A percentile compares a stretch with the other conserved stretches of the same genome.
Conservation (phyloP, 1,140 invertebrate species). For the Mylabris phalerata region DNA sequence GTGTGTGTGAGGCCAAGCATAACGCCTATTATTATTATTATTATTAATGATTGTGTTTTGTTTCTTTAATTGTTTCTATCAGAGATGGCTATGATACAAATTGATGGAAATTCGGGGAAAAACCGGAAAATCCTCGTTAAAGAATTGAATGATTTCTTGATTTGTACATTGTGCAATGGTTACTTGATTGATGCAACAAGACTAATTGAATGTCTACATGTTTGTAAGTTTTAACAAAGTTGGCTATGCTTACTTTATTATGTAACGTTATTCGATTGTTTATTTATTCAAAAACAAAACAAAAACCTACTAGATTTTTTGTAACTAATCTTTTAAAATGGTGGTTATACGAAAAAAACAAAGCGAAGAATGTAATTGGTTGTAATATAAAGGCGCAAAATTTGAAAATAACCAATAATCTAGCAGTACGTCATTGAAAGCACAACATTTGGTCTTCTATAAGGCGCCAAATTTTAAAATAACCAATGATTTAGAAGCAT, state of each 20-base stretch:
- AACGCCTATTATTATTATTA: neutral
- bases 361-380: too few species aligned
- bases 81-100: constrained; percentile 16
- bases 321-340: neutral
- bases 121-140: constrained; percentile 32
- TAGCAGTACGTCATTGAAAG: too few species aligned
- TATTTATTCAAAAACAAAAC: neutral
- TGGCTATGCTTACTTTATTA: neutral
- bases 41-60: too few species aligned
- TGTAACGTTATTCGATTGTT: neutral
- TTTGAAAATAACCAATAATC: too few species aligned
- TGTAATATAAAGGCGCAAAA: too few species aligned
- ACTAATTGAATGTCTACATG: constrained; percentile 74
- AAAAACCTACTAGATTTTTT: neutral
- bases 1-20: constrained; percentile 3
- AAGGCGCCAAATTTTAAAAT: neutral
- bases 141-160: constrained; percentile 65
- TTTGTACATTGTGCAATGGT: constrained; percentile 67
- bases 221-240: constrained; percentile 54
- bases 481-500: too few species aligned
- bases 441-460: too few species aligned
- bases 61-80: neutral
- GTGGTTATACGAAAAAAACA: neutral
- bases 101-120: neutral
- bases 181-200: constrained; percentile 77